Conservation (phyloP, 2,888 invertebrate genomes). For the Chydorus sphaericus region DNA sequence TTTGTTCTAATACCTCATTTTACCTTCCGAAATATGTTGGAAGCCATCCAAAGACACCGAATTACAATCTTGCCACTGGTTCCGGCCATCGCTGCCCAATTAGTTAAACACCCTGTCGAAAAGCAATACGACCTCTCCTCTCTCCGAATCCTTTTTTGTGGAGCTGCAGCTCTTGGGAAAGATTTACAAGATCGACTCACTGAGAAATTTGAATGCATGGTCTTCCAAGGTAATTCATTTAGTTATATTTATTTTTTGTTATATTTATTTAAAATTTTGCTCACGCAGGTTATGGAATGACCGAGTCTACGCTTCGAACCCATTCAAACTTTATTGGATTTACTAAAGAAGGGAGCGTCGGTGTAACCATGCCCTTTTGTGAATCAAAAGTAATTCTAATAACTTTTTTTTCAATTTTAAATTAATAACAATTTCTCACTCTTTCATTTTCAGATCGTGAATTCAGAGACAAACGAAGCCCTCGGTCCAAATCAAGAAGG, state of each 20-base stretch:
- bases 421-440: slow-evolving; percentile 25
- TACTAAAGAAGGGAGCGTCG: slow-evolving; percentile 50
- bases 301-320: slow-evolving; percentile 44
- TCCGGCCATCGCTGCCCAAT: slow-evolving; percentile 57
- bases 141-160: slow-evolving; percentile 47
- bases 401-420: no score
- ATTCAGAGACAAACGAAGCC: slow-evolving; percentile 38
- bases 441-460: slow-evolving; percentile 46
- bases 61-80: no score
- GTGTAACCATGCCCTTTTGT: slow-evolving; percentile 49
- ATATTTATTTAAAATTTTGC: slow-evolving; percentile 16
- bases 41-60: neutral
- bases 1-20: slow-evolving; percentile 1
- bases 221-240: slow-evolving; percentile 10
- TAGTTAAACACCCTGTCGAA: slow-evolving; percentile 54
- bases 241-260: no score
- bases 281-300: slow-evolving; percentile 41
- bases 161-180: slow-evolving; percentile 47
- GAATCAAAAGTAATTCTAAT: slow-evolving; percentile 48
- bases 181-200: slow-evolving; percentile 33
- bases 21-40: neutral
- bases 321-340: slow-evolving; percentile 22
- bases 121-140: slow-evolving; percentile 47
- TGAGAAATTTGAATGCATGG: slow-evolving; percentile 21
- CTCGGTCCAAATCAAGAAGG: slow-evolving; percentile 48